phyloP scores from a whole-genome alignment of 2,113 vertebrate genomes.

The Chloebia gouldiae region DNA sequence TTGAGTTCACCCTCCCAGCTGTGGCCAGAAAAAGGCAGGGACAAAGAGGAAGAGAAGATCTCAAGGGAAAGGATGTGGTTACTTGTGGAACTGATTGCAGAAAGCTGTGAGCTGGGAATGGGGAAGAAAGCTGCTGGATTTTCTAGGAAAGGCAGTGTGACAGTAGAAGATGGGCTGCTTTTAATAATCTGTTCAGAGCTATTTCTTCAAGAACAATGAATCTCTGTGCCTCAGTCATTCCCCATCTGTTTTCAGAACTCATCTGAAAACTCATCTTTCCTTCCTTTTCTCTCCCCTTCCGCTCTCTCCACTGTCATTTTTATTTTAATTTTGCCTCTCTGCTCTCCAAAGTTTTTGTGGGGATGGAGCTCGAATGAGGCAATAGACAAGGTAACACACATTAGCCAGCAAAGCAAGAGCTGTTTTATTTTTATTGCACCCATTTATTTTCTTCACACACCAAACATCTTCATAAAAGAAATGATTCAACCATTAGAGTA shows the following conservation, averaged over 20 bases:
- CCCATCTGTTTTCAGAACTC: slow-evolving; percentile 58
- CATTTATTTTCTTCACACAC: neutral
- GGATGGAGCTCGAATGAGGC: neutral
- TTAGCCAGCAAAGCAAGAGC: neutral
- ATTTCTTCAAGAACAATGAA: slow-evolving; percentile 51
- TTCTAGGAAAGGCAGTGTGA: slow-evolving; percentile 7
- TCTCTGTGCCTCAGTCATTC: slow-evolving; percentile 40
- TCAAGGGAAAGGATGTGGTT: slow-evolving; percentile 17
- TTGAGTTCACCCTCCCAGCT: neutral
- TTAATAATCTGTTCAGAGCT: slow-evolving; percentile 52
- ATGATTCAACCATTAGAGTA: neutral
- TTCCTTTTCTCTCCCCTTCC: neutral
- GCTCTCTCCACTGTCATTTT: neutral
- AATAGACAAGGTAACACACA: neutral
- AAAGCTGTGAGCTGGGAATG: neutral
- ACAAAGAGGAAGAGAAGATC: neutral
- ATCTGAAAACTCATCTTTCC: slow-evolving; percentile 33
- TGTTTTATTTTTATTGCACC: neutral
- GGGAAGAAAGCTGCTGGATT: neutral
- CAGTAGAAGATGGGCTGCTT: slow-evolving; percentile 38
- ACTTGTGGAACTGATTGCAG: neutral
- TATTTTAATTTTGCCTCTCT: neutral
- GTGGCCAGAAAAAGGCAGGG: neutral
- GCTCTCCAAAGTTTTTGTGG: neutral
- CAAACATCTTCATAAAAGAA: slow-evolving; percentile 10